phyloP scores from a whole-genome alignment of 2,113 vertebrate species.

The Myrmophylax atrothorax region DNA sequence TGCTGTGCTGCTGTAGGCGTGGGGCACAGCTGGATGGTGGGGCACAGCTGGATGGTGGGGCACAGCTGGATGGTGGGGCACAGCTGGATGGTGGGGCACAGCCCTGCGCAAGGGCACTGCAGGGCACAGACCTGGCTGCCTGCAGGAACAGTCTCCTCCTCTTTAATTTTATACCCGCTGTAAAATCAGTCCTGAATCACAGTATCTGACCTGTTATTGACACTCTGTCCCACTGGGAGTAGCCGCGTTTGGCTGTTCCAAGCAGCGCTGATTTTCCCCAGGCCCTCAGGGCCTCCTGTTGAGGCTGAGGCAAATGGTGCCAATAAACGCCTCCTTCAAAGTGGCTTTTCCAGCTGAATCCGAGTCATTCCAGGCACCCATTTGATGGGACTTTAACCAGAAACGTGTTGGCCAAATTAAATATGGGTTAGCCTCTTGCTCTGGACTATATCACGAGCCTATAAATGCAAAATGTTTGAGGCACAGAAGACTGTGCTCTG shows the following conservation, averaged over 20 bases:
- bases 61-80: not conserved
- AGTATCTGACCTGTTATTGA: slow-evolving; percentile 50
- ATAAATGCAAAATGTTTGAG: slow-evolving; percentile 80
- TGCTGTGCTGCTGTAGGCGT: too few relatives aligned
- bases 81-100: not conserved
- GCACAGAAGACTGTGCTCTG: slow-evolving; percentile 67
- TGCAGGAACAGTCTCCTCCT: not conserved
- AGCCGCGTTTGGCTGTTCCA: slow-evolving; percentile 52
- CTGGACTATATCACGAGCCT: slow-evolving; percentile 80
- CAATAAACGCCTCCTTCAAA: slow-evolving; percentile 79
- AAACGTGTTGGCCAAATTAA: slow-evolving; percentile 86
- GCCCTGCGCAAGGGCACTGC: not conserved
- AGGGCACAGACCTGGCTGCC: not conserved
- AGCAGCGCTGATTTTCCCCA: slow-evolving; percentile 70
- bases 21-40: not conserved
- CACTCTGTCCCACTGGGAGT: slow-evolving; percentile 33
- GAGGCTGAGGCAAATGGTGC: slow-evolving; percentile 77
- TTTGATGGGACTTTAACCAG: slow-evolving; percentile 79
- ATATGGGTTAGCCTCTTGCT: slow-evolving; percentile 79
- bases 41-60: not conserved
- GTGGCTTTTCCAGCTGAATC: slow-evolving; percentile 70
- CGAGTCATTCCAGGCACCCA: slow-evolving; percentile 64
- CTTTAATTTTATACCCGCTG: slow-evolving; percentile 20
- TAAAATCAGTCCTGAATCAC: slow-evolving; percentile 48
- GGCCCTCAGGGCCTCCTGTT: slow-evolving; percentile 71